These are phyloP conservation scores for Diplazon laetatorius DNA, from an alignment of 2,888 invertebrate species.

Conservation along the genomic window DNA sequence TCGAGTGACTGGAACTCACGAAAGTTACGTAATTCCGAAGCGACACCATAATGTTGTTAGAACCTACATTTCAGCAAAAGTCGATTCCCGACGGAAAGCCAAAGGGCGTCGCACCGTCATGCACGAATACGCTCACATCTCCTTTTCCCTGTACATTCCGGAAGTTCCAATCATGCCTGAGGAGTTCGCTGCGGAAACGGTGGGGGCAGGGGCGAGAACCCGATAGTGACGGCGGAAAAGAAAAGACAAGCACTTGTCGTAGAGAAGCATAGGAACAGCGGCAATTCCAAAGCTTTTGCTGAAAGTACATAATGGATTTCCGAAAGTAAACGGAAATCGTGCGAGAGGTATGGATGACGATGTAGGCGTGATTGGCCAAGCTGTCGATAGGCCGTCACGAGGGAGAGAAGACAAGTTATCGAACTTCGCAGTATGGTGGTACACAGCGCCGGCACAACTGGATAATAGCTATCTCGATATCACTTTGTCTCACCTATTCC, in stretches of 20 bases:
- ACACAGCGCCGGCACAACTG: background rate
- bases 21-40: background rate
- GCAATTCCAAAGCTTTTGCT: conserved; percentile 1
- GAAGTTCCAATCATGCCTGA: conserved; percentile 33
- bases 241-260: background rate
- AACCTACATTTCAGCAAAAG: background rate
- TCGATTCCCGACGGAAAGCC: background rate
- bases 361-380: background rate
- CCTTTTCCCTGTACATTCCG: conserved; percentile 12
- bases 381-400: background rate
- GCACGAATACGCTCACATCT: background rate
- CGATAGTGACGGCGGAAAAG: background rate
- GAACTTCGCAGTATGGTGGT: conserved; percentile 1
- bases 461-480: conserved; percentile 13
- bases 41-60: background rate
- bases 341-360: background rate
- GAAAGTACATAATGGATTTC: conserved; percentile 8
- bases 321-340: background rate
- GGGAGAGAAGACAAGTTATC: background rate
- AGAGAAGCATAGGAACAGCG: background rate
- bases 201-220: background rate
- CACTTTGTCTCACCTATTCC: conserved; percentile 5
- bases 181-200: background rate
- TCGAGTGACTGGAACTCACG: background rate
- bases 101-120: background rate